A percentile compares a stretch with the other conserved stretches of the same genome.
These are phyloP conservation scores for Limanda limanda DNA, from an alignment of 2,113 vertebrate species.

Conservation along the genomic window DNA sequence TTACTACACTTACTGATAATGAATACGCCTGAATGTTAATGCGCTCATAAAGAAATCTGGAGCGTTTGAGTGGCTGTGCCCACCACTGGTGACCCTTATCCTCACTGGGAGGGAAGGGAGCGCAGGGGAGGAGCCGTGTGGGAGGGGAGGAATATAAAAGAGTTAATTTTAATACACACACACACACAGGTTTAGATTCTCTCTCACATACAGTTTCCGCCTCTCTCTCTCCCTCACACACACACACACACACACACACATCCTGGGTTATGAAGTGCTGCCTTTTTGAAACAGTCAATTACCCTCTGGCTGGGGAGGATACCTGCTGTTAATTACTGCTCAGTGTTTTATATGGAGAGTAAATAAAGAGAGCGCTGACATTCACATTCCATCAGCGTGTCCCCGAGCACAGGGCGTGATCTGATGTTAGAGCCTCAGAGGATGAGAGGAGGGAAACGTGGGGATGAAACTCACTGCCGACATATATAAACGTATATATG, in stretches of 20 bases:
- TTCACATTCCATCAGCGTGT: slow-evolving; percentile 98
- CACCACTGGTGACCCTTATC: slow-evolving; percentile 94
- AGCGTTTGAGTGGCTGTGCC: slow-evolving; percentile 92
- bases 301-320: slow-evolving; percentile 89
- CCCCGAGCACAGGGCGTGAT: slow-evolving; percentile 85
- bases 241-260: slow-evolving; percentile 31
- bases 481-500: neutral
- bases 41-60: slow-evolving; percentile 93
- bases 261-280: slow-evolving; percentile 79
- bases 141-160: slow-evolving; percentile 78
- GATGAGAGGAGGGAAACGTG: slow-evolving; percentile 32
- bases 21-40: slow-evolving; percentile 95
- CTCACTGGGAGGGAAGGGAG: slow-evolving; percentile 79
- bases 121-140: slow-evolving; percentile 44
- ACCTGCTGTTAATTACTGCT: slow-evolving; percentile 85
- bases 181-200: slow-evolving; percentile 32
- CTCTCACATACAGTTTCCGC: slow-evolving; percentile 44
- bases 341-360: slow-evolving; percentile 88
- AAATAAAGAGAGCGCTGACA: slow-evolving; percentile 99
- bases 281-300: slow-evolving; percentile 91
- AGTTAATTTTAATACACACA: slow-evolving; percentile 91
- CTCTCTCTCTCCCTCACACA: neutral
- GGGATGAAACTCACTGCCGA: slow-evolving; percentile 2
- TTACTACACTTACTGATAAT: slow-evolving; percentile 92
- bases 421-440: slow-evolving; percentile 59